A percentile compares a stretch with the other conserved stretches of the same genome.
phyloP scores from a whole-genome alignment of 2,113 vertebrate species.

The Trichomycterus rosablanca region DNA sequence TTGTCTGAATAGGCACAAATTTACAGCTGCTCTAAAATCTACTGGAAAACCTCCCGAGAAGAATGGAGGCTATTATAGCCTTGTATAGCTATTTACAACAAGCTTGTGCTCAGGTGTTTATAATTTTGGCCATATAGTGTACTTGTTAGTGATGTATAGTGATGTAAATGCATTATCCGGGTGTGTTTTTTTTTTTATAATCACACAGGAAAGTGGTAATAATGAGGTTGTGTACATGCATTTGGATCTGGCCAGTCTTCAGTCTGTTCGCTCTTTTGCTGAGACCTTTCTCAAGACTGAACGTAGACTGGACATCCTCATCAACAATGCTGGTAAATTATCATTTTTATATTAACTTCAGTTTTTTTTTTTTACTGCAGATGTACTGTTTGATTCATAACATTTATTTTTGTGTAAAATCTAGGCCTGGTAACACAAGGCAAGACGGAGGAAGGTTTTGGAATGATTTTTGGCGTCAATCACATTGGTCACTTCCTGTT shows the following conservation, averaged over 20 bases:
- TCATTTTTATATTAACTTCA: neutral
- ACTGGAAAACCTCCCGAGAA: too few species aligned
- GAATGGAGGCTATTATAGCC: too few species aligned
- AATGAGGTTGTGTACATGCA: slow-evolving; percentile 73
- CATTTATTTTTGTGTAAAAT: too few species aligned
- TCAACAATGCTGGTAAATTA: slow-evolving; percentile 79
- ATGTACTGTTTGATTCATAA: neutral
- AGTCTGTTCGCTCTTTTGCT: slow-evolving; percentile 72
- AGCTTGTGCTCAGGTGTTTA: too few species aligned
- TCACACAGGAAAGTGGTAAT: slow-evolving; percentile 62
- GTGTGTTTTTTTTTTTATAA: neutral
- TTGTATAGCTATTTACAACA: too few species aligned
- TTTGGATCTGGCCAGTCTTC: slow-evolving; percentile 74
- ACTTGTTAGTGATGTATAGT: too few species aligned
- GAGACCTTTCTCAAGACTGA: slow-evolving; percentile 71
- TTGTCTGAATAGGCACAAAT: too few species aligned
- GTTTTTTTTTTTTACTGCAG: neutral
- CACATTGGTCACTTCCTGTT: slow-evolving; percentile 62
- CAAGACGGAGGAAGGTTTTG: slow-evolving; percentile 67
- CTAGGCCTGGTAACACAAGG: slow-evolving; percentile 64
- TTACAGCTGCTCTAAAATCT: too few species aligned
- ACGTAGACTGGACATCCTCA: slow-evolving; percentile 76
- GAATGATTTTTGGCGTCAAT: slow-evolving; percentile 75
- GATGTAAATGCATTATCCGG: too few species aligned
- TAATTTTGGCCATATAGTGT: too few species aligned